A percentile compares a stretch with the other conserved stretches of the same genome.
Evolutionary conservation across 2,888 invertebrate species (phyloP).

Genomic region (Clivina fossor): DNA sequence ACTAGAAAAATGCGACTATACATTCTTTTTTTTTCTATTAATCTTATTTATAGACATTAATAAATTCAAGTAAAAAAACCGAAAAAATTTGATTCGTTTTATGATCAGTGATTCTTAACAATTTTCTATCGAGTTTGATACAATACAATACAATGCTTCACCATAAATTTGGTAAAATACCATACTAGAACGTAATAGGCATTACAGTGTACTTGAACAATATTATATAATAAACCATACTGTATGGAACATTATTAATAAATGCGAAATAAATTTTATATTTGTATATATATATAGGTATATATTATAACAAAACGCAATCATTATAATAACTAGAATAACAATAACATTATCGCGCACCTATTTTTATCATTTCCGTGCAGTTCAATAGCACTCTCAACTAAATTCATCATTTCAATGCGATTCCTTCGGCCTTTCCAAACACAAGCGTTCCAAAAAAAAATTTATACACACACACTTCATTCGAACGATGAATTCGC

Average conservation of each 20-base stretch:
- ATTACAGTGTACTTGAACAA: slow-evolving; percentile 58
- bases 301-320: no score
- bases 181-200: slow-evolving; percentile 61
- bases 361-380: slow-evolving; percentile 2
- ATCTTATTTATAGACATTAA: slow-evolving; percentile 4
- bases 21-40: no score
- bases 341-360: slow-evolving; percentile 24
- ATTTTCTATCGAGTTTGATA: slow-evolving; percentile 25
- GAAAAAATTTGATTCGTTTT: slow-evolving; percentile 16
- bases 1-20: slow-evolving; percentile 29
- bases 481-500: slow-evolving; percentile 14
- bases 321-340: no score
- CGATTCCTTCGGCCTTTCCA: slow-evolving; percentile 18
- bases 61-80: slow-evolving; percentile 5
- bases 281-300: no score
- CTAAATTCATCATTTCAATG: slow-evolving; percentile 7
- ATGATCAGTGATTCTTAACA: slow-evolving; percentile 28
- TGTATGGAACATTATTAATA: slow-evolving; percentile 46
- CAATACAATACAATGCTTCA: slow-evolving; percentile 17
- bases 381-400: slow-evolving; percentile 9
- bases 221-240: slow-evolving; percentile 45
- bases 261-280: slow-evolving; percentile 48
- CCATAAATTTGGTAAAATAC: slow-evolving; percentile 57
- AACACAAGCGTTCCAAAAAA: no score
- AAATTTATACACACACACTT: no score